These are phyloP conservation scores for Drymodes brunneopygia DNA, from an alignment of 2,113 vertebrate genomes.

Conservation along the genomic window DNA sequence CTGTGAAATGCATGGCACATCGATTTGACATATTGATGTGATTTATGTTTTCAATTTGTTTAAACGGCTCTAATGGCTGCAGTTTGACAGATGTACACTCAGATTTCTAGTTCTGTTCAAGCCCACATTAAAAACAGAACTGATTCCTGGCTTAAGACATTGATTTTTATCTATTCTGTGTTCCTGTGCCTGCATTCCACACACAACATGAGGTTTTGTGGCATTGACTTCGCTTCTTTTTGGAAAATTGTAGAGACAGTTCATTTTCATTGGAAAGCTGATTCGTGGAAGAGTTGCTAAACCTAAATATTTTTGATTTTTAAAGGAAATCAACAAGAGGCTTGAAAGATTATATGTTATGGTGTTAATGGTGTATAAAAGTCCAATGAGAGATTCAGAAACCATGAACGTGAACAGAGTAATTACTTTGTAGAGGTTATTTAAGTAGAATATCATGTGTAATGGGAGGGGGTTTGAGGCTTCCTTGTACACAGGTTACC, in stretches of 20 bases:
- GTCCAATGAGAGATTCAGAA: neutral
- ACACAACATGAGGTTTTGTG: fast-evolving
- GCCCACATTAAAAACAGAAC: neutral
- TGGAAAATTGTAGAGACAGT: neutral
- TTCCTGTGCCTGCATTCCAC: neutral
- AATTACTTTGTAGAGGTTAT: neutral
- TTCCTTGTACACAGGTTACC: neutral
- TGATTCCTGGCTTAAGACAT: neutral
- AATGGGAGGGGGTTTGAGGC: neutral
- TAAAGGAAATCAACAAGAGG: neutral
- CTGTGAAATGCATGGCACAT: neutral
- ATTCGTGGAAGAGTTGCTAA: neutral
- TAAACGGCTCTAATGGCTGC: constrained; percentile 12
- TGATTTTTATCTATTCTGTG: neutral
- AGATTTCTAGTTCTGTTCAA: neutral
- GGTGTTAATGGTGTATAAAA: neutral
- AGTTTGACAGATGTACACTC: neutral
- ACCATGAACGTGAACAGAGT: neutral
- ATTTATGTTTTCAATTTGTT: constrained; percentile 52
- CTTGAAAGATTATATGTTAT: neutral
- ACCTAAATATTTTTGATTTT: neutral
- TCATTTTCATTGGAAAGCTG: neutral
- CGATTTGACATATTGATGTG: neutral
- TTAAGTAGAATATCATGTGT: neutral
- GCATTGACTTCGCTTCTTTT: neutral